Conservation (phyloP, 2,888 invertebrate genomes). For the Phania funesta region DNA sequence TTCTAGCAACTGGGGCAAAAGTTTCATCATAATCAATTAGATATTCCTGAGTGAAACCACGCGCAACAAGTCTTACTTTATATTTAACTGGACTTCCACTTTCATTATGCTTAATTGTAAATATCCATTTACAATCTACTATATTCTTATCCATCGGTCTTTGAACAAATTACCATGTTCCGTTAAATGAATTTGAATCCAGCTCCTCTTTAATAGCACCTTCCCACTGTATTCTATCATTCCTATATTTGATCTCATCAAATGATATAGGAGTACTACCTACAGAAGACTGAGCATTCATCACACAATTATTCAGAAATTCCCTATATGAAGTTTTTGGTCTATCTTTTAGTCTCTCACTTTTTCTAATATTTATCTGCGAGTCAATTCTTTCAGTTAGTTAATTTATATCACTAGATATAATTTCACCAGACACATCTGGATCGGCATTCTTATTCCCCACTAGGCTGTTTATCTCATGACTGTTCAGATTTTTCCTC, state of each 20-base stretch:
- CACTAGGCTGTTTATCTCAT: background rate
- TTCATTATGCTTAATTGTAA: background rate
- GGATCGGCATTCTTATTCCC: background rate
- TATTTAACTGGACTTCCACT: too few species aligned
- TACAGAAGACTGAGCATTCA: background rate
- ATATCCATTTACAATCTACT: conserved; percentile 24
- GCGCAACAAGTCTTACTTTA: too few species aligned
- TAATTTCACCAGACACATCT: background rate
- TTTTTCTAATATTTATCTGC: too few species aligned
- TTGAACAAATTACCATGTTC: too few species aligned
- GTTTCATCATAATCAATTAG: too few species aligned
- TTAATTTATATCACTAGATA: background rate
- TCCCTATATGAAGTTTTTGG: too few species aligned
- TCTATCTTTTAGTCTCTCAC: too few species aligned
- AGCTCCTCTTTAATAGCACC: conserved; percentile 57
- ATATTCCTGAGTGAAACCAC: too few species aligned
- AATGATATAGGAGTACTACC: conserved; percentile 56
- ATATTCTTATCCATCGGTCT: too few species aligned
- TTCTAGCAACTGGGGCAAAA: too few species aligned
- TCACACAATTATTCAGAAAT: too few species aligned
- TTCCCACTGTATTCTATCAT: conserved; percentile 52
- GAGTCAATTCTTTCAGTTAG: too few species aligned
- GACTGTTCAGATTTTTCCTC: background rate
- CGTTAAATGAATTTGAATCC: background rate
- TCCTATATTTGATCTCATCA: conserved; percentile 62